These are phyloP conservation scores for Eupeodes corollae DNA, from an alignment of 1,140 invertebrate genomes.

Conservation along the genomic window DNA sequence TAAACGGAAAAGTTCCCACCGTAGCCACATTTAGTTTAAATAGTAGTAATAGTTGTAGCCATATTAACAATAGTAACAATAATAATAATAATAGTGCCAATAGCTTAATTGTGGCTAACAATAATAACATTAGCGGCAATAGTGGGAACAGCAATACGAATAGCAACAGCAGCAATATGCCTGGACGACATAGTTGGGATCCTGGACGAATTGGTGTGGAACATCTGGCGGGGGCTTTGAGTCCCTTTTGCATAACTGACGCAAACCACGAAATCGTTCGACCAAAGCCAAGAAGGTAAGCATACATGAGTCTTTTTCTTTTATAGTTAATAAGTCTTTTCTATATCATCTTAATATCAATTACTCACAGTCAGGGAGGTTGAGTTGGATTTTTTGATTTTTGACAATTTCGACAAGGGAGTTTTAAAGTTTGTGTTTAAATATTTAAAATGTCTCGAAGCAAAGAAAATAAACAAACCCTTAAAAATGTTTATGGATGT, in stretches of 20 bases:
- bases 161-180: slow-evolving; percentile 3
- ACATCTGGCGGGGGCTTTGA: slow-evolving; percentile 51
- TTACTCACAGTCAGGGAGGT: no score
- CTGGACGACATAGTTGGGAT: slow-evolving; percentile 16
- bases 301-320: not conserved
- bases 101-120: not conserved
- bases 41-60: not conserved
- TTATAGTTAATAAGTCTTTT: no score
- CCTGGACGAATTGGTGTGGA: slow-evolving; percentile 41
- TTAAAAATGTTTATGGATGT: no score
- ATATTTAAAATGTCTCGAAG: no score
- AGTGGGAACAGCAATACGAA: not conserved
- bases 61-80: not conserved
- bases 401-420: no score
- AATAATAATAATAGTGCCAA: not conserved
- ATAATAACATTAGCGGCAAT: not conserved
- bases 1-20: not conserved
- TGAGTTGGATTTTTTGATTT: no score
- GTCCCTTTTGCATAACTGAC: slow-evolving; percentile 56
- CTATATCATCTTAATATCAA: no score
- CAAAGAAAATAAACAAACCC: no score
- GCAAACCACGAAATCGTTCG: slow-evolving; percentile 73
- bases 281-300: slow-evolving; percentile 74
- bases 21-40: not conserved
- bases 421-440: no score